Conservation (phyloP, 1,140 invertebrate species). For the Apis florea region DNA sequence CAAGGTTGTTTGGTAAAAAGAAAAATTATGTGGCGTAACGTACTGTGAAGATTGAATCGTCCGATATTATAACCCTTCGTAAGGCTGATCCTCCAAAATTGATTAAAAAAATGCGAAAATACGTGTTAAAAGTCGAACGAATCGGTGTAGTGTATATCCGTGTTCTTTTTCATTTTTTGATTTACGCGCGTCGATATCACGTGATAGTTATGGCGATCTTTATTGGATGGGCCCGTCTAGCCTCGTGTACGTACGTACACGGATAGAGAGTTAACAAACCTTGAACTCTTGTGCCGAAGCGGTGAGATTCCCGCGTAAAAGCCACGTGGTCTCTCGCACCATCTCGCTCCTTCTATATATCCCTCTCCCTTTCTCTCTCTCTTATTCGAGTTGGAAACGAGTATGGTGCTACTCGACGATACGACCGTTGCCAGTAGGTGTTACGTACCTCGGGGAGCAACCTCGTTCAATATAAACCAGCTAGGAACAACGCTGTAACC, state of each 20-base stretch:
- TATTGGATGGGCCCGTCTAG: conserved; percentile 23
- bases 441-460: conserved; percentile 81
- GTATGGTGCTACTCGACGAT: conserved; percentile 64
- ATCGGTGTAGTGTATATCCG: neutral
- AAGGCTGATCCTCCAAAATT: conserved; percentile 12
- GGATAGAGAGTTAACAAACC: conserved; percentile 49
- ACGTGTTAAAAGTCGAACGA: conserved; percentile 21
- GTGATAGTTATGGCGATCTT: conserved; percentile 21
- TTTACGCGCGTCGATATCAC: conserved; percentile 17
- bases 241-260: too few relatives aligned
- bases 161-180: conserved; percentile 17
- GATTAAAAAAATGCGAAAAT: conserved; percentile 25
- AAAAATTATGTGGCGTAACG: neutral
- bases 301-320: conserved; percentile 75
- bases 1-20: neutral
- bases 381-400: conserved; percentile 56
- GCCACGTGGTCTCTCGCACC: conserved; percentile 66
- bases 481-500: conserved; percentile 80
- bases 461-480: conserved; percentile 81
- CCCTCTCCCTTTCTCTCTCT: neutral
- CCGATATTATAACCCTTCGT: neutral
- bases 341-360: neutral
- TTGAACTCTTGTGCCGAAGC: conserved; percentile 48
- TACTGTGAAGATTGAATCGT: conserved; percentile 26
- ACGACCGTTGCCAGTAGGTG: conserved; percentile 74